Evolutionary conservation across 2,797 vertebrate genomes (phyloP), one percentile per base, ranked within the genome.

Genomic region (Eulemur coronatus): DNA sequence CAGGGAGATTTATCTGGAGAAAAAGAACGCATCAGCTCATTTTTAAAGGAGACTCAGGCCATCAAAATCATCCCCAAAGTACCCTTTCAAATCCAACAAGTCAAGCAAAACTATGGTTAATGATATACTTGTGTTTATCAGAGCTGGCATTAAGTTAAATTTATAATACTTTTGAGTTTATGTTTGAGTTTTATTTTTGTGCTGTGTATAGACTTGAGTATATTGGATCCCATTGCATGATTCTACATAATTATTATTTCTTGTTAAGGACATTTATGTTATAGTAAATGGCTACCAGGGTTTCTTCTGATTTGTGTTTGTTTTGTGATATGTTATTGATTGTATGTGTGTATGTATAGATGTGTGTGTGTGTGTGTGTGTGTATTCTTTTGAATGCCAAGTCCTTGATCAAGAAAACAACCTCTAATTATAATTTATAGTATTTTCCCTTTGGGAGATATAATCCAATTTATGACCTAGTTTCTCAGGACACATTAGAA

Each of bases 61-160:
- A 81, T 91, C 91, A 75, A 82, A 91, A 59, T 84, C 84, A 85
- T 93, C 82, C 78, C 75, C 41, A 65, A 89, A 95, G 93, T 91
- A 91, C 78, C n/a, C 72, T 96, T 98, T 92, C 84, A 97, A 91
- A 96, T 97, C 82, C 80, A 96, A 92, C 35, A 73, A 96, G 91
- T 96, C 91, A 93, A 94, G 94, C 73, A 97, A 87, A 96, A 85
- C 59, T 92, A 4, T 82, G 41, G 86, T 69, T 97, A 97, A 96
- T 93, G 79, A 70, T 91, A 69, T 57, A 38, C 69, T 95, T 85
- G 50, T 96, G 80, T 96, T 97, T 89, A 84, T 97, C 89, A 93
- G 70, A 93, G 43, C 75, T 59, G 79, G 57, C 69, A 70, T 90
- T 91, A 95, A 91, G 79, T 90, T 78, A 90, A 95, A 96, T 94